Base-by-base conservation (phyloP, 2,888 invertebrate genomes). In the Eristalinus sepulchralis region DNA sequence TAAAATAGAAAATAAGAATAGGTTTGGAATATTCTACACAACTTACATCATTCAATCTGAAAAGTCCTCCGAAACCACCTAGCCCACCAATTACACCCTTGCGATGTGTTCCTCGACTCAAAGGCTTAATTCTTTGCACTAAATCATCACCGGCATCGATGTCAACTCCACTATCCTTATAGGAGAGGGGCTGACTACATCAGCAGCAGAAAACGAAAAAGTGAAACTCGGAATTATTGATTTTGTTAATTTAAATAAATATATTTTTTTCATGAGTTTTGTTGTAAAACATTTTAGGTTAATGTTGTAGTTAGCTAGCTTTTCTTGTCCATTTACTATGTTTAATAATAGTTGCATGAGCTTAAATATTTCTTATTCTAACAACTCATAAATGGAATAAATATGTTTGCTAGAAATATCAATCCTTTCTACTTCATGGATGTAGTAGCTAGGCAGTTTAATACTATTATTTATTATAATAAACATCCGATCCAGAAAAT, bases 51-150 rank as follows among this genome's bases (percentile, higher is more conserved):
- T 95, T 96, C 17, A 96, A 92, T 90, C 98, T 98, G 93, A 99
- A 98, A 13, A 98, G 94, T 0, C 98, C 99, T 33, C 98, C 99
- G 93, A 98, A 99, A 80, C 97, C 97, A 24, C 99, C 99, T 75
- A 99, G 94, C 2, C 95, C 94, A 0, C 97, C 97, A 60, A 97
- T 90, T 24, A 96, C 96, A 0, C 98, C 98, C 0, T 94, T 92
- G 3, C 98, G 93, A 88, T 95, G 94, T 0, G 98, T 98, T 1
- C 95, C 94, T 6, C 95, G 95, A 0, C 97, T 97, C 0, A 96
- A 92, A 0, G 97, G 96, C 92, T 98, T 98, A 78, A 99, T 96
- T 88, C 94, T 93, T 13, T 96, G 94, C 0, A 99, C 97, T 3
- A 99, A 93, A 34, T 95, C 95, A 89, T 99, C 97, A 0, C 98